phyloP scores from a whole-genome alignment of 2,888 invertebrate species.

The Ommatoiulus sabulosus region DNA sequence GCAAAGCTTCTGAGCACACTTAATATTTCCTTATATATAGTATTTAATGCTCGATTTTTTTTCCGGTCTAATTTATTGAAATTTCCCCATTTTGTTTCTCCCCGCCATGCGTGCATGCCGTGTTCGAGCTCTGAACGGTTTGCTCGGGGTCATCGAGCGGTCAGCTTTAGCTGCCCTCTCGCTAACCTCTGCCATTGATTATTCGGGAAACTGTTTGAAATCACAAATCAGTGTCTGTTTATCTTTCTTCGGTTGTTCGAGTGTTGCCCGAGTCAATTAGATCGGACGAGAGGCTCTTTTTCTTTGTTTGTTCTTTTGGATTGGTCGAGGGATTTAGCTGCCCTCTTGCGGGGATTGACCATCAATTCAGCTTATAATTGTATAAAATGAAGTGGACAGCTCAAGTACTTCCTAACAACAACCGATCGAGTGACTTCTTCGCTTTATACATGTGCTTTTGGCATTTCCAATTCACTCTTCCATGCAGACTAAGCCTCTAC shows the following conservation, averaged over 20 bases:
- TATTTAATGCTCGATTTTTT: no score
- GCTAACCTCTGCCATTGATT: slow-evolving; percentile 15
- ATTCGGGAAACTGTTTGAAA: slow-evolving; percentile 20
- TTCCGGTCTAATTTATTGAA: no score
- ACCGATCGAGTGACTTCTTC: background rate
- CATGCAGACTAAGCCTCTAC: background rate
- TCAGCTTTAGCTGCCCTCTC: background rate
- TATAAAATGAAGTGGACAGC: slow-evolving; percentile 28
- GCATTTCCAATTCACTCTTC: background rate
- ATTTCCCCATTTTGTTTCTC: no score
- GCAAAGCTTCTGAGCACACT: no score
- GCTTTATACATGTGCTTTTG: background rate
- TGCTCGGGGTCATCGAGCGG: background rate
- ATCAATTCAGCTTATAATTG: slow-evolving; percentile 16
- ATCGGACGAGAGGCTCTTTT: slow-evolving; percentile 26
- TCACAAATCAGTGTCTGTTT: slow-evolving; percentile 6
- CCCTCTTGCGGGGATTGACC: slow-evolving; percentile 19
- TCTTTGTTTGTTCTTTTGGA: slow-evolving; percentile 27
- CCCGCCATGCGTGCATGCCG: no score
- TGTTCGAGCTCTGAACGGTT: background rate
- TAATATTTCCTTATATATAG: no score
- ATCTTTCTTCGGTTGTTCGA: slow-evolving; percentile 8
- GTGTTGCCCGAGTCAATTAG: background rate
- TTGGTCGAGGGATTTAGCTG: background rate
- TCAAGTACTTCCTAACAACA: background rate